Conservation (phyloP, 2,888 invertebrate species). For the Apamea anceps region DNA sequence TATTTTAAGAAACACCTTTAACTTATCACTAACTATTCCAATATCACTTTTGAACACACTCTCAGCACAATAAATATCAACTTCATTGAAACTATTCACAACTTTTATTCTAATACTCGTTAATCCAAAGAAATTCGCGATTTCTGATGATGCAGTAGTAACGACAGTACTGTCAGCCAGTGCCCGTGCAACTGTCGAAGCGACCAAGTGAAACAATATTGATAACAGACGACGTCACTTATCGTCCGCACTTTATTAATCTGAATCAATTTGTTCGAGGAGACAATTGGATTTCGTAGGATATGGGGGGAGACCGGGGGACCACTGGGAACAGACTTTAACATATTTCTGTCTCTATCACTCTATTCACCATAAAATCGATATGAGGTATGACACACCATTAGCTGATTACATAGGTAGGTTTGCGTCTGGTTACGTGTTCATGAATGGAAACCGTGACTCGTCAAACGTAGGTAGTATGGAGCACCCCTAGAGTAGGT, state of each 20-base stretch:
- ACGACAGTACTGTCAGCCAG: slow-evolving; percentile 75
- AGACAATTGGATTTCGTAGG: slow-evolving; percentile 80
- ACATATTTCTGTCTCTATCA: slow-evolving; percentile 16
- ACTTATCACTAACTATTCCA: slow-evolving; percentile 66
- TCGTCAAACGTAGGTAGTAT: neutral
- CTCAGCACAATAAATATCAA: slow-evolving; percentile 34
- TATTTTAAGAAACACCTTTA: slow-evolving; percentile 72
- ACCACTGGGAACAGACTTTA: slow-evolving; percentile 7
- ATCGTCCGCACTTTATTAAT: slow-evolving; percentile 86
- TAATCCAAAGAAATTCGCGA: slow-evolving; percentile 18
- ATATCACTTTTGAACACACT: slow-evolving; percentile 56
- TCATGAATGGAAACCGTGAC: slow-evolving; percentile 23
- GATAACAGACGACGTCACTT: slow-evolving; percentile 86
- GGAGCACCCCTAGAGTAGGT: too few relatives aligned
- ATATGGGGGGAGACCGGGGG: slow-evolving; percentile 33
- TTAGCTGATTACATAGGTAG: slow-evolving; percentile 12
- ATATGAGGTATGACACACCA: slow-evolving; percentile 20
- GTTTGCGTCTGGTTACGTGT: slow-evolving; percentile 13
- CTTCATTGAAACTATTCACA: neutral
- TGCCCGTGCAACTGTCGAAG: slow-evolving; percentile 81
- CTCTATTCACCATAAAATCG: slow-evolving; percentile 1
- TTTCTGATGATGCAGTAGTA: slow-evolving; percentile 40
- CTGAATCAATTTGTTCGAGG: slow-evolving; percentile 87
- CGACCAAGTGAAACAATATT: slow-evolving; percentile 82
- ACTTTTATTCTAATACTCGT: neutral